These are phyloP conservation scores for Phortica magna DNA, from an alignment of 2,888 invertebrate genomes.

Conservation along the genomic window DNA sequence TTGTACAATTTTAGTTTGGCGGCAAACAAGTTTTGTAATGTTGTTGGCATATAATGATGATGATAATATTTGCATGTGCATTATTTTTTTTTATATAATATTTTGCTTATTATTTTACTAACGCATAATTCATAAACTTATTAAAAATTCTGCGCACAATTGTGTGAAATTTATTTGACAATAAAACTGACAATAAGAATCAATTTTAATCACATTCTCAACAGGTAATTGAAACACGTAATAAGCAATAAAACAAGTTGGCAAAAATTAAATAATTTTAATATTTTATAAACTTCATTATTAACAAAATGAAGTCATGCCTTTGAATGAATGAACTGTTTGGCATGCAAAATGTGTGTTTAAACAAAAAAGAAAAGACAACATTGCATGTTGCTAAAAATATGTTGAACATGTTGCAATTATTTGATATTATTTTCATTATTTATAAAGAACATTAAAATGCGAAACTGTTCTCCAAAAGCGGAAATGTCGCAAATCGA, in stretches of 20 bases:
- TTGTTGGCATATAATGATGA: neutral
- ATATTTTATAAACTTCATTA: neutral
- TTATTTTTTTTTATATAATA: neutral
- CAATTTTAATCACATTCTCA: constrained; percentile 49
- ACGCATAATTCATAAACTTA: neutral
- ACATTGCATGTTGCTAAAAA: neutral
- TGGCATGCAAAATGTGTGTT: neutral
- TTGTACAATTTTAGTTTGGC: constrained; percentile 53
- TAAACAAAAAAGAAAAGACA: no score
- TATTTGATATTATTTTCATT: constrained; percentile 43
- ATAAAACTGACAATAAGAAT: constrained; percentile 50
- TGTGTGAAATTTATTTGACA: neutral
- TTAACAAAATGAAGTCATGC: no score
- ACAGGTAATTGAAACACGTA: constrained; percentile 50
- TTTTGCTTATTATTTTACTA: neutral
- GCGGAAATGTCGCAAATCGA: constrained; percentile 13
- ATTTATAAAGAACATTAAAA: neutral
- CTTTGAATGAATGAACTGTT: neutral
- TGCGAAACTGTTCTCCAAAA: constrained; percentile 5
- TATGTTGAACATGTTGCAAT: constrained; percentile 51
- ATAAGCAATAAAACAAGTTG: constrained; percentile 24
- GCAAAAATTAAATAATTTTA: neutral
- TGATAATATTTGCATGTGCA: neutral
- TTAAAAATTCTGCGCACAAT: neutral
- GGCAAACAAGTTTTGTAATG: constrained; percentile 43